Base-by-base conservation (phyloP, 2,113 vertebrate genomes). In the Cavia aperea region DNA sequence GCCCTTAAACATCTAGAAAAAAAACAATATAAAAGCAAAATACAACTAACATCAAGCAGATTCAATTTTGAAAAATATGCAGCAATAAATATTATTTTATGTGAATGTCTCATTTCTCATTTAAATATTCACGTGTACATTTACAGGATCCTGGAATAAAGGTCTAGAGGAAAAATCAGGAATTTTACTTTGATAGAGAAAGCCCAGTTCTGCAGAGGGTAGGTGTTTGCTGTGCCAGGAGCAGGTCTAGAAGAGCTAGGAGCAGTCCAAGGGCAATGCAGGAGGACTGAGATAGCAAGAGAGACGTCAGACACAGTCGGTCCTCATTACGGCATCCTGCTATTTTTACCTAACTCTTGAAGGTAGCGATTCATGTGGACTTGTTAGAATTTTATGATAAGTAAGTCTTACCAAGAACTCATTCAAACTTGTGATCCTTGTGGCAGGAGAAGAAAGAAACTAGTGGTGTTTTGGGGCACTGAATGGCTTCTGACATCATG, bases 331-430 rank as follows among this genome's bases (percentile, higher is more conserved):
- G 33, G 16, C 16, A 56, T 65, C 31, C 29, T 82, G 21, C 78
- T 31, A 36, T 77, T 93, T 95, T 54, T 65, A 72, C 11, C 46
- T 89, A 51, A 93, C 88, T 94, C 58, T 31, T n/a, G 18, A n/a
- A 65, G 51, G 39, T 75, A 81, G 51, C 81, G 39, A 90, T 51
- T 70, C 72, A 16, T 58, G 7, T 85, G 39, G 75, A 43, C 58
- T 89, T 89, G 65, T 73, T 93, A 68, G 90, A 70, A 88, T 88
- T 93, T 94, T 90, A 43, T 90, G 54, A 62, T 88, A 79, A 86
- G 86, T 92, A 4, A 79, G 7, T 86, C 78, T 83, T 58, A 6
- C 86, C 68, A 21, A 91, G 68, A 86, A 60, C 81, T 43, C 24
- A 77, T 73, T 24, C 43, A 23, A 85, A 72, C 6, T 62, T n/a